Base-by-base conservation (phyloP, 2,113 vertebrate species). In the Limnothrissa miodon region DNA sequence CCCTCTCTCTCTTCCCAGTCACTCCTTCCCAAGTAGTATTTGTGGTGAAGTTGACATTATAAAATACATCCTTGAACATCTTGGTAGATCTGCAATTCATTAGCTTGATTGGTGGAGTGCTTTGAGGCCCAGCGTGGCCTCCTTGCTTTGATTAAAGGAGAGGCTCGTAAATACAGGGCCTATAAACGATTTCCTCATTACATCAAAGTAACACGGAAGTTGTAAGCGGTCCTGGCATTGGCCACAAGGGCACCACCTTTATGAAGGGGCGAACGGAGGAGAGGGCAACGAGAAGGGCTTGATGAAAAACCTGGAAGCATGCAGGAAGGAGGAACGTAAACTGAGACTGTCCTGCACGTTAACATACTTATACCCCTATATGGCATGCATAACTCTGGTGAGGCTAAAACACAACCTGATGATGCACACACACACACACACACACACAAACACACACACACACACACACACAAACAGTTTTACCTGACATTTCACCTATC, bases 151-250 rank as follows among this genome's bases (percentile, higher is more conserved):
- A 92, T 93, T 93, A 94, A 90, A 92, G 87, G 87, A 13, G 84
- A 91, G 89, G 87, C 91, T 92, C 82, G 59, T 91, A 92, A 93
- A 92, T 86, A 83, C 39, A 78, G 86, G 59, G 83, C 87, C 88
- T 80, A 83, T 91, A 88, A 92, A 91, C 44, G 17, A 88, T 92
- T 92, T 92, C 92, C 92, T 90, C 51, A 5, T 92, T 82, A 90
- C 92, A 93, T 93, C 92, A 94, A 93, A 94, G 93, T 93, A 88
- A 88, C 89, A 84, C 85, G 87, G 90, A 93, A 90, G 90, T 90
- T 87, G 88, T 91, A 91, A 85, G 70, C 82, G 46, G 83, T 83
- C 85, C 74, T 83, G 51, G 78, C 82, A 89, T 84, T 86, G 87
- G 84, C 85, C 84, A 85, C 88, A 87, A 83, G 79, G 84, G 80